Base-by-base conservation (phyloP, 2,888 invertebrate species). In the Mythimna vitellina region DNA sequence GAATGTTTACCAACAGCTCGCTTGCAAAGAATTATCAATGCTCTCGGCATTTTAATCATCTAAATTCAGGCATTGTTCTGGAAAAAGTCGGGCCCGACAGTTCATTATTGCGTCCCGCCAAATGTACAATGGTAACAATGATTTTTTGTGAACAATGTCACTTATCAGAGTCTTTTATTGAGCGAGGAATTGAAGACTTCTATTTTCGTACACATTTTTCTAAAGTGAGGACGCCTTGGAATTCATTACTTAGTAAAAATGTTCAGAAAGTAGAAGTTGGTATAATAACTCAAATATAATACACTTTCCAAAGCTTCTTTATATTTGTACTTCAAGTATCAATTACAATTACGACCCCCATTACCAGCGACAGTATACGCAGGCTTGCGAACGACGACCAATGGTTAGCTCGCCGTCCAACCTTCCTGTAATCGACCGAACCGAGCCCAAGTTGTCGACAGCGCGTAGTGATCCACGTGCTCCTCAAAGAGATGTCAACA, bases 21-120 rank as follows among this genome's bases (percentile, higher is more conserved):
- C 65, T 42, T 70, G 79, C 72, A 81, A 81, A 83, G 76, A 73
- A 73, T 75, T 69, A 69, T 70, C 71, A 70, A 70, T 60, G 71
- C 66, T 82, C 65, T 54, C 58, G 72, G 81, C 72, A 75, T 80
- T 80, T 83, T 83, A 80, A 82, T 82, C 81, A 80, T 74, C 77
- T 69, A 73, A 80, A 75, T 71, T 71, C 66, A 25, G 70, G 81
- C 81, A 80, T 80, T 82, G 80, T 82, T 82, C 73, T 79, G 56
- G 53, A 68, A 80, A 81, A 83, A 71, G 63, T 76, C 71, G 46
- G 56, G 3, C 35, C 42, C 29, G 46, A 61, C 70, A 70, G 81
- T 83, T 82, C 73, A 80, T 82, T 83, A 72, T 66, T 51, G 57
- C 8, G 62, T 54, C 65, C 65, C 53, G 32, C 38, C 32, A 38